Percentiles rank a stretch among this genome's conserved stretches.
phyloP scores from a whole-genome alignment of 2,113 vertebrate species.

The Vulpes lagopus region DNA sequence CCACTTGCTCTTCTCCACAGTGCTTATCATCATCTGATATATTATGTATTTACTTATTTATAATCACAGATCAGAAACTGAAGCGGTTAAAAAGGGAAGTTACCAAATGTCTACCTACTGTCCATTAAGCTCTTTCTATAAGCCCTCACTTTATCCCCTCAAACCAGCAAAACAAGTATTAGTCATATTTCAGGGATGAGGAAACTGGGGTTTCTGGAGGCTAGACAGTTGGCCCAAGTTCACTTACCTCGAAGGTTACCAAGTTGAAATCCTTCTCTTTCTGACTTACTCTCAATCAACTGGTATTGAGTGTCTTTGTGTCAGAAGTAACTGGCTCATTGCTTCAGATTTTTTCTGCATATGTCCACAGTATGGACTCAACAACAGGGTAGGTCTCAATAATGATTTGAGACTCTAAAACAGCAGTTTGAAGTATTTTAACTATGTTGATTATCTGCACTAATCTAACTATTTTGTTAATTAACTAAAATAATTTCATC shows the following conservation, averaged over 20 bases:
- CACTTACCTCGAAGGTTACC: neutral
- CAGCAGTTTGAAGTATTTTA: neutral
- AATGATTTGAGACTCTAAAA: neutral
- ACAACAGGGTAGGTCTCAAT: neutral
- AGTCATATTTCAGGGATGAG: neutral
- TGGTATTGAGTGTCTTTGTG: neutral
- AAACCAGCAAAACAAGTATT: neutral
- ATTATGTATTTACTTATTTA: neutral
- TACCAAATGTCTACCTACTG: neutral
- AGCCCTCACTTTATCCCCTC: neutral
- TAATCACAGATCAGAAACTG: neutral
- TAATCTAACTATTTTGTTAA: neutral
- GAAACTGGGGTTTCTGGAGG: neutral
- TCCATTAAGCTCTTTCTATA: neutral
- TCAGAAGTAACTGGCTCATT: neutral
- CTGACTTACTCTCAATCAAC: neutral
- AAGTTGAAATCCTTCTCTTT: conserved; percentile 41
- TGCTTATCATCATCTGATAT: neutral
- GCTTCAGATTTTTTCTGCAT: neutral
- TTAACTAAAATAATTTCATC: conserved; percentile 38
- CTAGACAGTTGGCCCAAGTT: neutral
- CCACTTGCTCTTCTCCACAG: neutral
- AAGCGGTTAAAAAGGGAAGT: neutral
- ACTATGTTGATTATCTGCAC: neutral
- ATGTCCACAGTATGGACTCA: neutral